phyloP scores from a whole-genome alignment of 2,797 vertebrate genomes.

The Xyrichtys novacula region DNA sequence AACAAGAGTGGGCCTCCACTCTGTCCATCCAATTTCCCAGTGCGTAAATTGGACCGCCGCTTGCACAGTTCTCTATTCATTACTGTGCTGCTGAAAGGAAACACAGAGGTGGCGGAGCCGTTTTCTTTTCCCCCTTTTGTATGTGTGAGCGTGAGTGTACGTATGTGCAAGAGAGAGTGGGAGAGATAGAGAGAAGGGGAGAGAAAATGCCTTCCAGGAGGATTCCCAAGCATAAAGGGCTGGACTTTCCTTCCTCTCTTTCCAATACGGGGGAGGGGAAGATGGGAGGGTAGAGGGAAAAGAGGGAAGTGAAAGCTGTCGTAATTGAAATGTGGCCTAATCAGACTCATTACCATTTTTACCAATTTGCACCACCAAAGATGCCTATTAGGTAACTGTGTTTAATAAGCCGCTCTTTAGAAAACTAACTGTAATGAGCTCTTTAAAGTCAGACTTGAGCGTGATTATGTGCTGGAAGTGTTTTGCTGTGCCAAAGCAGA shows the following conservation, averaged over 20 bases:
- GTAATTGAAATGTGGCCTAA: conserved; percentile 99
- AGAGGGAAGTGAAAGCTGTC: conserved; percentile 84
- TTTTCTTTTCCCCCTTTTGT: conserved; percentile 77
- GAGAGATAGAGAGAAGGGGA: conserved; percentile 16
- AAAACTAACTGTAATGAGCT: conserved; percentile 99
- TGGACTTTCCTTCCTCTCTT: conserved; percentile 70
- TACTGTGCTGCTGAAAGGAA: conserved; percentile 93
- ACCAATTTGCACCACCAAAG: conserved; percentile 99
- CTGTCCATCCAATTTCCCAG: conserved; percentile 93
- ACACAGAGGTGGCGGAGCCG: conserved; percentile 90
- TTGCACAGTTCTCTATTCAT: conserved; percentile 97
- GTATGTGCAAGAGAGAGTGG: conserved; percentile 35
- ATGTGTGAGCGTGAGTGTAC: conserved; percentile 41
- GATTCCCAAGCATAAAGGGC: conserved; percentile 82
- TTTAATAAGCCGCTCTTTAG: conserved; percentile 99
- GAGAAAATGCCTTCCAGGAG: conserved; percentile 85
- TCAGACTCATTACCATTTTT: conserved; percentile 99
- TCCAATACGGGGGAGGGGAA: conserved; percentile 61
- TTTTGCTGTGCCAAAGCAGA: conserved; percentile 90
- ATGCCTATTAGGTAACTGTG: conserved; percentile 99
- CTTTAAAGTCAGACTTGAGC: conserved; percentile 98
- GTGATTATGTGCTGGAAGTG: conserved; percentile 96
- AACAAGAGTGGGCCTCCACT: conserved; percentile 89
- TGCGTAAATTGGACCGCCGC: conserved; percentile 93
- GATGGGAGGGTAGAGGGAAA: conserved; percentile 39